These are phyloP conservation scores for Cheilosia pagana DNA, from an alignment of 2,888 invertebrate genomes.

Conservation along the genomic window DNA sequence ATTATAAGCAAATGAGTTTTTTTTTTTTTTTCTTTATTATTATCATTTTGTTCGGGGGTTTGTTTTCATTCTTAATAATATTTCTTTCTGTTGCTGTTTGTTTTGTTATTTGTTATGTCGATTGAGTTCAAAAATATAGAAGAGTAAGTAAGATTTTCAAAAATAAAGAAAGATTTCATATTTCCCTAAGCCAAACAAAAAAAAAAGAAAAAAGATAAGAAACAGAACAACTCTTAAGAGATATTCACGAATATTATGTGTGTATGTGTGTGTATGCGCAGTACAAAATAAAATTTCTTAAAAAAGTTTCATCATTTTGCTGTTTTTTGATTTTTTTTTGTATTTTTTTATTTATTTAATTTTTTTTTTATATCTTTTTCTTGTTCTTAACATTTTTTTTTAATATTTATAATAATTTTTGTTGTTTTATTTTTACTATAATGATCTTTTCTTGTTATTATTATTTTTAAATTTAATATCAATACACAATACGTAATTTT, in stretches of 20 bases:
- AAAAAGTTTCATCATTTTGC: conserved; percentile 73
- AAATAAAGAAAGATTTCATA: conserved; percentile 23
- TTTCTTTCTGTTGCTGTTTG: conserved; percentile 50
- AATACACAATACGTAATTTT: conserved; percentile 73
- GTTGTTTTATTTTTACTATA: conserved; percentile 76
- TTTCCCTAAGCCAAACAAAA: conserved; percentile 5
- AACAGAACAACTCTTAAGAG: conserved; percentile 52
- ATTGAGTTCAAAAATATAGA: conserved; percentile 58
- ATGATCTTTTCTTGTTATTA: conserved; percentile 68
- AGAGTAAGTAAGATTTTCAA: conserved; percentile 34
- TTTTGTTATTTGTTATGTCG: conserved; percentile 40
- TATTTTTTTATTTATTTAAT: conserved; percentile 47
- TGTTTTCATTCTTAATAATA: conserved; percentile 72
- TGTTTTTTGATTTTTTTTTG: conserved; percentile 45
- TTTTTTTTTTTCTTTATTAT: conserved; percentile 57
- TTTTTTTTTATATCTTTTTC: conserved; percentile 77
- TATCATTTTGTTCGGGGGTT: conserved; percentile 74
- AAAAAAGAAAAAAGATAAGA: conserved; percentile 2
- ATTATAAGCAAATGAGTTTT: conserved; percentile 73
- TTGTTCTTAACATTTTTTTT: conserved; percentile 69
- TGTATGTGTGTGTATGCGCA: conserved; percentile 46
- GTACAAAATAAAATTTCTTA: conserved; percentile 75
- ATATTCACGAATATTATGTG: conserved; percentile 63
- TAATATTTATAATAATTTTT: conserved; percentile 66
- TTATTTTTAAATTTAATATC: conserved; percentile 74